A percentile compares a stretch with the other conserved stretches of the same genome.
phyloP scores from a whole-genome alignment of 2,888 invertebrate genomes.

The Minunthozetes semirufus region DNA sequence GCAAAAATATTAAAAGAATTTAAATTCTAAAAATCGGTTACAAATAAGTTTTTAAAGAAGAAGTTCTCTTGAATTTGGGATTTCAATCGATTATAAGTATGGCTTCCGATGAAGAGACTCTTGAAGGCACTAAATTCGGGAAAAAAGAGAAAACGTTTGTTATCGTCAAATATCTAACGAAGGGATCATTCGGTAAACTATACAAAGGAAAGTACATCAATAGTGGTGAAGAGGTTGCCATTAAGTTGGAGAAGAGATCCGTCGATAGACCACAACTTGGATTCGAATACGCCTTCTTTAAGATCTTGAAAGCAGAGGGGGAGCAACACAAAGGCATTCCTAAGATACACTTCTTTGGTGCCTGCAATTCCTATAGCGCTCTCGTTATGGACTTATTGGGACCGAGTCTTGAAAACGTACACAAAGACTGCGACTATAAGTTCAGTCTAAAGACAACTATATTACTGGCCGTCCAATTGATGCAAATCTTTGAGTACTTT shows the following conservation, averaged over 20 bases:
- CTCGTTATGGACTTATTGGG: slow-evolving; percentile 32
- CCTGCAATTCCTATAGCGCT: slow-evolving; percentile 1
- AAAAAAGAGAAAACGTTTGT: too few relatives aligned
- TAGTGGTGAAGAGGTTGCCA: slow-evolving; percentile 23
- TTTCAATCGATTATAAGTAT: too few relatives aligned
- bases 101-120: too few relatives aligned
- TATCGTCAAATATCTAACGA: too few relatives aligned
- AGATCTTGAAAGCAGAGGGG: not conserved
- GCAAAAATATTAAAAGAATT: too few relatives aligned
- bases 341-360: slow-evolving; percentile 74
- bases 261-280: slow-evolving; percentile 21
- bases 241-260: slow-evolving; percentile 14
- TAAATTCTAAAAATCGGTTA: too few relatives aligned
- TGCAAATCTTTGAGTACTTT: slow-evolving; percentile 27
- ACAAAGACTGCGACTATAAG: not conserved
- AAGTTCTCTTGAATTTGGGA: too few relatives aligned
- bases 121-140: too few relatives aligned
- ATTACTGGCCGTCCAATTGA: slow-evolving; percentile 15
- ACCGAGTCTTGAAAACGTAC: slow-evolving; percentile 1
- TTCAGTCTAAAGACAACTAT: slow-evolving; percentile 26
- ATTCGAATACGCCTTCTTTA: slow-evolving; percentile 31
- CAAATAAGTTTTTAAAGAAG: too few relatives aligned
- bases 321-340: slow-evolving; percentile 57
- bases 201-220: not conserved
- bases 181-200: slow-evolving; percentile 3